phyloP scores from a whole-genome alignment of 2,113 vertebrate genomes.

The Cromileptes altivelis region DNA sequence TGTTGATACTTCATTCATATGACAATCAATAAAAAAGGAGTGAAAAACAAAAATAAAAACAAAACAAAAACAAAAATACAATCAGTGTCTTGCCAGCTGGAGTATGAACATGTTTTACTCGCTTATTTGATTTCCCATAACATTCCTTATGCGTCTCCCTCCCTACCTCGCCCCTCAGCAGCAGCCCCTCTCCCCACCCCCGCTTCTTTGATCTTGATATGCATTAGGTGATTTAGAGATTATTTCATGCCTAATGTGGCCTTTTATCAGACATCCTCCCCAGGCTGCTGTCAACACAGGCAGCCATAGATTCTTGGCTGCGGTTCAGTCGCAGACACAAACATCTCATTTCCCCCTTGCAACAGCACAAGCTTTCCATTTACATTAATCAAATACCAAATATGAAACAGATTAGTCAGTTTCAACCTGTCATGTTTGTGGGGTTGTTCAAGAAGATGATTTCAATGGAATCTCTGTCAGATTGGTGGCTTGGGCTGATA shows the following conservation, averaged over 20 bases:
- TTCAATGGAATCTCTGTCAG: conserved; percentile 14
- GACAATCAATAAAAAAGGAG: no score
- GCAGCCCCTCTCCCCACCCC: not conserved
- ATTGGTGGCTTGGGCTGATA: not conserved
- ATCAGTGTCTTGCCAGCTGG: not conserved
- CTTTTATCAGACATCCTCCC: conserved; percentile 49
- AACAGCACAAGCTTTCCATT: conserved; percentile 23
- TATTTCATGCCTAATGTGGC: conserved; percentile 50
- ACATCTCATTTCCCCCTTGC: conserved; percentile 31
- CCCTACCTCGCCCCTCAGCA: not conserved
- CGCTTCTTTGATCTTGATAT: conserved; percentile 15
- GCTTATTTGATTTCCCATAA: not conserved
- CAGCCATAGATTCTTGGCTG: conserved; percentile 32
- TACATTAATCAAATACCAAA: conserved; percentile 35
- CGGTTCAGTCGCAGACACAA: conserved; percentile 34
- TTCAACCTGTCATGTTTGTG: conserved; percentile 24
- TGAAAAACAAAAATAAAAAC: not conserved
- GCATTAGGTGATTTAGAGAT: conserved; percentile 48
- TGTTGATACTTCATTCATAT: not conserved
- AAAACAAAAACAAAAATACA: no score
- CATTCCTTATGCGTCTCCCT: not conserved
- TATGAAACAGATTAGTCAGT: conserved; percentile 40
- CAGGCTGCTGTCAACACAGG: conserved; percentile 33
- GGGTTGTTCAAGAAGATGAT: conserved; percentile 16
- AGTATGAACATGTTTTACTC: not conserved